Percentiles rank a stretch among this genome's conserved stretches.
Conservation (phyloP, 2,888 invertebrate species). For the Julus scandinavius region DNA sequence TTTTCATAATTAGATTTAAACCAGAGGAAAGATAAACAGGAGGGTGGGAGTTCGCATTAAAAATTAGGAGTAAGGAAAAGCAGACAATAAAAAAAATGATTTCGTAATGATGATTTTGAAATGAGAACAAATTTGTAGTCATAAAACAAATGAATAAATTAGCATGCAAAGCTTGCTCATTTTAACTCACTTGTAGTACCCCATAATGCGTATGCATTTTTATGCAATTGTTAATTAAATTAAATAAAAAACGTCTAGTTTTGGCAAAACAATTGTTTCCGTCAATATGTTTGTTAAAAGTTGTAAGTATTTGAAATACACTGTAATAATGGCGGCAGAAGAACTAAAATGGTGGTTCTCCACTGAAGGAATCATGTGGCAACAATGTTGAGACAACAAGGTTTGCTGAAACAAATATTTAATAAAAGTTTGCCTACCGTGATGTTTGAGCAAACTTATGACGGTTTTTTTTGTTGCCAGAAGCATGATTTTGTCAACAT, state of each 20-base stretch:
- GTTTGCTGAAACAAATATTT: too few relatives aligned
- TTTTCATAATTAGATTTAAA: slow-evolving; percentile 29
- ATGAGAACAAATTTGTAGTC: background rate
- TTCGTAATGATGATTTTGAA: slow-evolving; percentile 6
- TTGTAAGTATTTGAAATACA: background rate
- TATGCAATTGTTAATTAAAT: background rate
- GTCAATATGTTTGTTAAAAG: background rate
- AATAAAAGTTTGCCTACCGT: too few relatives aligned
- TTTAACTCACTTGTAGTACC: background rate
- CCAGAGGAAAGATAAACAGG: background rate
- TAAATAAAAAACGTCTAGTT: background rate
- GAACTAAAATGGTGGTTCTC: too few relatives aligned
- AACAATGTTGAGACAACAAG: too few relatives aligned
- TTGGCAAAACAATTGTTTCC: too few relatives aligned
- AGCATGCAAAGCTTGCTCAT: background rate
- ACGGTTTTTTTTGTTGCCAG: too few relatives aligned
- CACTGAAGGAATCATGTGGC: too few relatives aligned
- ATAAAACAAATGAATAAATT: background rate
- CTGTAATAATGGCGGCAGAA: too few relatives aligned
- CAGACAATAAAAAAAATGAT: background rate
- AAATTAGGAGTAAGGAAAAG: slow-evolving; percentile 29
- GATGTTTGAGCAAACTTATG: too few relatives aligned
- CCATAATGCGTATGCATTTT: background rate
- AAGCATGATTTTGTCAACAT: too few relatives aligned
- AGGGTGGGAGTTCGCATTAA: background rate